Evolutionary conservation across 2,888 invertebrate species (phyloP), one percentile per base, ranked within the genome.

Genomic region (Lottia scabra): DNA sequence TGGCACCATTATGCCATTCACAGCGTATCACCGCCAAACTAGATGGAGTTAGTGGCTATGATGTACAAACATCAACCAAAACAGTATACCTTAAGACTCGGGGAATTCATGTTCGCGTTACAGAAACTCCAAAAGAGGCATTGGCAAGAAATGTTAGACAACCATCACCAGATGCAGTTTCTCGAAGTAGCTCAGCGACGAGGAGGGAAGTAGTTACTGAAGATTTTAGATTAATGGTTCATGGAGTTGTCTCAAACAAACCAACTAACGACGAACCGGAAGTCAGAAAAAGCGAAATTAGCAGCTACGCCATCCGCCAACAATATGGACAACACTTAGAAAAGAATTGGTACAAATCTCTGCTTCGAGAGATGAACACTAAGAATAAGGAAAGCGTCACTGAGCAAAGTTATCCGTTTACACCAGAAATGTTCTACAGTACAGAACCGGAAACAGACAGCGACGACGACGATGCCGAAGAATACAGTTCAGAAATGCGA

Each of bases 261-360:
- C 23, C 27, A 16, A 27, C 30, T 27, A 23, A 48, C n/a, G n/a
- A 19, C 13, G 26, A n/a, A 0, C n/a, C 66, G 23, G 46, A 27
- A 16, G 27, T 16, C 15, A 10, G 45, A 23, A 46, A 27, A 23
- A 66, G 45, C 10, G 45, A 43, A 23, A 23, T 23, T 8, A 45
- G 66, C 23, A 43, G 66, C 13, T 62, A 68, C 30, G 48, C 30
- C 46, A 48, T 68, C 30, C 27, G 68, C 15, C 62, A 62, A 27
- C 38, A 71, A 23, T 71, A 71, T 56, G 67, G 62, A 19, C 66
- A 66, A 12, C 45, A 71, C 46, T 16, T 71, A 19, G 71, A 71
- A 43, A 48, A 64, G 30, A 71, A 56, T 26, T 71, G 66, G 71
- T 71, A 26, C 38, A 38, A 65, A 23, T 45, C 66, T 13, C 19